Base-by-base conservation (phyloP, 1,140 invertebrate species). In the Macrocentrus cingulum region DNA sequence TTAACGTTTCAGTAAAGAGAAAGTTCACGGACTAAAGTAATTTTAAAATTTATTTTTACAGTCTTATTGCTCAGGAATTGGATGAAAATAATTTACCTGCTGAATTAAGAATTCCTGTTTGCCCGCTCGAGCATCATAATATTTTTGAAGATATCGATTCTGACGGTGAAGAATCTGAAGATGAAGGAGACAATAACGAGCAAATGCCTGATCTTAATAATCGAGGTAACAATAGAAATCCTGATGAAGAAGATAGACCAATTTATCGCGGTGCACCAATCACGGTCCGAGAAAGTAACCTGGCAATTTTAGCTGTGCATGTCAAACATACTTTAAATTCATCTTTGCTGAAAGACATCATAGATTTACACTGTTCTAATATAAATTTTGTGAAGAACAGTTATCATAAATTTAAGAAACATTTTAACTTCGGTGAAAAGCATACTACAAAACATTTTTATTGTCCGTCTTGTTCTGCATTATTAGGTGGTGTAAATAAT, bases 371-470 rank as follows among this genome's bases (percentile, higher is more conserved):
- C 19, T 60, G 58, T 25, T 25, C 50, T 4, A 1, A 8, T 20
- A 11, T 34, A 15, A 25, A 13, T 34, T 61, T 56, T 11, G 36
- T 29, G 23, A 37, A 45, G 23, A 51, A 45, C 13, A 61, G 51
- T 34, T 16, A 56, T 11, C 56, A 42, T 15, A 56, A 61, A 50
- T 61, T 61, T 44, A 6, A 34, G 23, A 39, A 61, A 36, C 56
- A 36, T 51, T 46, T 46, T 22, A 23, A 22, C n/a, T 46, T 46
- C 5, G 44, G n/a, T 22, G 11, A 58, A 7, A 18, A 22, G 25
- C 13, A 16, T 5, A 23, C 41, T n/a, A 58, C 8, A 29, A 58
- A 58, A 42, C 56, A 58, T 36, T 58, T 29, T 51, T 58, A 58
- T 29, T 58, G 56, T 32, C 20, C 36, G 25, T 25, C 20, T 19